Base-by-base conservation (phyloP, 2,113 vertebrate species). In the Eurypyga helias region DNA sequence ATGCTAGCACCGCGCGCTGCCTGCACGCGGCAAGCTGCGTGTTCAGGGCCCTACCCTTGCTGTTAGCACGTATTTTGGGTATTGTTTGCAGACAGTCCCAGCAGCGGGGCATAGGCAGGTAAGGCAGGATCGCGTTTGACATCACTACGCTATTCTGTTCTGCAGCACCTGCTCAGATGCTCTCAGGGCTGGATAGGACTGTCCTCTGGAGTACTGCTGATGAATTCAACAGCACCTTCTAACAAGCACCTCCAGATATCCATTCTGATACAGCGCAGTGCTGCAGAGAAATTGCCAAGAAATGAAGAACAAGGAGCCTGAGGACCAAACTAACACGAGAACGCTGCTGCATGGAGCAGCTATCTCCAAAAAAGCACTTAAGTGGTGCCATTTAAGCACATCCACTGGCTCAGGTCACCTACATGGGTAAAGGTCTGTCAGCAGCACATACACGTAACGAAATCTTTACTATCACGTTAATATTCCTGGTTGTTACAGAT, bases 1-100 rank as follows among this genome's bases (percentile, higher is more conserved):
- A 61, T 8, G 45, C 19, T 13, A 2, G 6, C 31, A 7, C 33
- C 3, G 1, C 71, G 61, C 0, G 0, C 24, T 12, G 10, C 45
- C 26, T 36, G 36, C 48, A 38, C 0, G 0, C 48, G 64, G 65
- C 66, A 38, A 64, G 51, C 13, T 12, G 8, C 7, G 2, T 5
- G 7, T 18, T 29, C 12, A 13, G 64, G 38, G 33, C 57, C 73
- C 57, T 84, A 7, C 72, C 51, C 57, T 46, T 34, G 28, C 58
- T 61, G 36, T 20, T 46, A 73, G 66, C 46, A 54, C 7, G 2
- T 25, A 76, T 52, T 54, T 72, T 25, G 48, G 76, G 51, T 17
- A 46, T 25, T 2, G 1, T 20, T 92, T 89, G 58, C 6, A 73
- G 60, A 48, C 25, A 80, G 25, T 12, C 28, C 33, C 49, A 43